Evolutionary conservation across 2,113 vertebrate genomes (phyloP), one percentile per base, ranked within the genome.

Genomic region (Dipodomys ordii): DNA sequence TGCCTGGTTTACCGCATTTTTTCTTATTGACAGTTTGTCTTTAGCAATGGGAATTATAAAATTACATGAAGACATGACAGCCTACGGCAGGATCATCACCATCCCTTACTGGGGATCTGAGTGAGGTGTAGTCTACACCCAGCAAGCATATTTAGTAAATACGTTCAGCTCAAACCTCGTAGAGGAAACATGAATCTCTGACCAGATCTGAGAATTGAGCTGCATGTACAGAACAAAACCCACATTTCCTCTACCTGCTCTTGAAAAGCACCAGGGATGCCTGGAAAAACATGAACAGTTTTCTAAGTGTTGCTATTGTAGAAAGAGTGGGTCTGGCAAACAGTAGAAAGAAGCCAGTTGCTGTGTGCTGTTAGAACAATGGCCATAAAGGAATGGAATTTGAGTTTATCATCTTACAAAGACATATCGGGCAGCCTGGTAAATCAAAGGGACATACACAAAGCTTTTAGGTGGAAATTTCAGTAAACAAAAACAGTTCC

Each of bases 21-120:
- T 57, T 57, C 53, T 57, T 68, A 39, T 57, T 65, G 35, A 3
- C 23, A 35, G 68, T 76, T 76, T 13, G 20, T 30, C 71, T 88
- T 88, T 62, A 77, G 35, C 23, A 74, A 57, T 32, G 28, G n/a
- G 28, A 77, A 88, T 88, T 69, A 62, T 32, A 78, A 49, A 83
- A 60, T 11, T 10, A 73, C 32, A 71, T 62, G 60, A 81, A 27
- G 64, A 39, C 69, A 22, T 32, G 27, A 7, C 27, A 83, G n/a
- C 30, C 28, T 83, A 76, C 60, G 7, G 71, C 76, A 67, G 27
- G 39, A 12, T 35, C 79, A 49, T 12, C 32, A 35, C 60, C 16
- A 22, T 18, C 15, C 10, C 25, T 44, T 44, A 57, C n/a, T 67
- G n/a, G 65, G 57, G 23, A 82, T 27, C 39, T 12, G 49, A 44